Evolutionary conservation across 2,113 vertebrate genomes (phyloP).

Genomic region (Crotalus horridus): DNA sequence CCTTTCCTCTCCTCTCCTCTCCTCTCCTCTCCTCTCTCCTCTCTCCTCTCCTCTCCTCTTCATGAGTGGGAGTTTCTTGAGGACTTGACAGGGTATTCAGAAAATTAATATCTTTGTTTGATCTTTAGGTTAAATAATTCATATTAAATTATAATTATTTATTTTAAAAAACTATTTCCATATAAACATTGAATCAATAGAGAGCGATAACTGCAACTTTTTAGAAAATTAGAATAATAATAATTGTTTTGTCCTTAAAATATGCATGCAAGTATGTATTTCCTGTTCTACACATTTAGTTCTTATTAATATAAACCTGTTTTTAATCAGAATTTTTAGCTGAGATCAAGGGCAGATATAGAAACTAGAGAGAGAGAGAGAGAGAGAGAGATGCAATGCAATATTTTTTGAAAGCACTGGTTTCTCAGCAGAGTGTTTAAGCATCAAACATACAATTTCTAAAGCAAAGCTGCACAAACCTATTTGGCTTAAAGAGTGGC

Average conservation of each 20-base stretch:
- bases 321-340: not conserved
- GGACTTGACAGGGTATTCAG: not conserved
- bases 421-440: not conserved
- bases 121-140: not conserved
- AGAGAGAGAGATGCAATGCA: not conserved
- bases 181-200: not conserved
- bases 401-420: not conserved
- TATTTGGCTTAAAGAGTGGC: not conserved
- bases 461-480: not conserved
- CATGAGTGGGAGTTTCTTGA: not conserved
- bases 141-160: not conserved
- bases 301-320: not conserved
- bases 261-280: not conserved
- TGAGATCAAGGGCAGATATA: not conserved
- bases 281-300: not conserved
- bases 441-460: not conserved
- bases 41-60: no score
- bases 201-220: not conserved
- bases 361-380: not conserved
- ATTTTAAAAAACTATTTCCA: not conserved
- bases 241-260: constrained; percentile 18
- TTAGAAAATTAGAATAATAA: constrained; percentile 13
- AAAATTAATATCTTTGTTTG: not conserved
- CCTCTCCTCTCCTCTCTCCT: not conserved
- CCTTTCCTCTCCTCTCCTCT: no score